Conservation (phyloP, 2,113 vertebrate genomes). For the Silurus asotus region DNA sequence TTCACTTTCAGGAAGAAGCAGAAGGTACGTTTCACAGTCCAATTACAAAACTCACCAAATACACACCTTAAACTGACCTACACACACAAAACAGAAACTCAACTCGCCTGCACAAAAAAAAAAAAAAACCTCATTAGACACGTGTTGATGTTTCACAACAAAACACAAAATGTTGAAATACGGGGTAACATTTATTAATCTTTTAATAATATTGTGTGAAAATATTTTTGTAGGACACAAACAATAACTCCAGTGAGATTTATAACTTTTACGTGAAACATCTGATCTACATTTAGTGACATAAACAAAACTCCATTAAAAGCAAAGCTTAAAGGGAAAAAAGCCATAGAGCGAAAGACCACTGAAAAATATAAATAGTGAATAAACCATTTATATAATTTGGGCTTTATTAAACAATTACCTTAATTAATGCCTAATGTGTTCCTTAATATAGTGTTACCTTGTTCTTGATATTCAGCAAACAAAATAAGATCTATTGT, state of each 20-base stretch:
- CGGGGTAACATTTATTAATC: too few species aligned
- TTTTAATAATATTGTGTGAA: background rate
- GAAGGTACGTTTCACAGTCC: background rate
- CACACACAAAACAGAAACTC: background rate
- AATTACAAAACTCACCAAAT: background rate
- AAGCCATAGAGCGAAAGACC: too few species aligned
- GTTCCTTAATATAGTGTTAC: background rate
- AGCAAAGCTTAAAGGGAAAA: background rate
- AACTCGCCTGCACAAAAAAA: background rate
- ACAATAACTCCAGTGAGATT: background rate
- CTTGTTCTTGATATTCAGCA: background rate
- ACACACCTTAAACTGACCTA: background rate
- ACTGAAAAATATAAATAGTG: background rate
- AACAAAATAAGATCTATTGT: background rate
- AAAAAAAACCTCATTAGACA: background rate
- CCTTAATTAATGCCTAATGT: background rate
- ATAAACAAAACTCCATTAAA: background rate
- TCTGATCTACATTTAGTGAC: background rate
- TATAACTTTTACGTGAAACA: background rate
- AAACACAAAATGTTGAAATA: background rate
- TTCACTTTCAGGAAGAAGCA: background rate
- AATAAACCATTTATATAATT: too few species aligned
- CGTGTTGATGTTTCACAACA: background rate
- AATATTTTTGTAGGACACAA: background rate
- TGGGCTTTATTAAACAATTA: too few species aligned